These are phyloP conservation scores for Stegana nigrithorax DNA, from an alignment of 2,888 invertebrate species.

Conservation along the genomic window DNA sequence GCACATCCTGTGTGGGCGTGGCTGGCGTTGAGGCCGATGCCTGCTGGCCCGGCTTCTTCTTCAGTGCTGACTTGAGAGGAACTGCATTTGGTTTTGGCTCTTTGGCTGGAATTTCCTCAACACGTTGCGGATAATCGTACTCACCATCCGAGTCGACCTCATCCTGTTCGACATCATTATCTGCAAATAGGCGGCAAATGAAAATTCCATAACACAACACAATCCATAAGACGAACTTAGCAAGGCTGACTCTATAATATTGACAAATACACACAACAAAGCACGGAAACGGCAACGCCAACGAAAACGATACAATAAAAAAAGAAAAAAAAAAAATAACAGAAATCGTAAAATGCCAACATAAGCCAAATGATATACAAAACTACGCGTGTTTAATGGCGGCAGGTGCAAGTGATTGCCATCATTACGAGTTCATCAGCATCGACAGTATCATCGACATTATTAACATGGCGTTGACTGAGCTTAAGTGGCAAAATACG, in stretches of 20 bases:
- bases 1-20: conserved; percentile 78
- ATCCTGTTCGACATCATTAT: conserved; percentile 73
- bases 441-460: no score
- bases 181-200: conserved; percentile 37
- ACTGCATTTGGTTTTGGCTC: conserved; percentile 92
- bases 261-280: neutral
- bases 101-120: conserved; percentile 93
- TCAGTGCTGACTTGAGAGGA: conserved; percentile 91
- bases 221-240: neutral
- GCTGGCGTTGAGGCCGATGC: conserved; percentile 70
- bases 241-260: neutral
- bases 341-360: neutral
- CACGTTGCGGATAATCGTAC: conserved; percentile 78
- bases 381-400: no score
- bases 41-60: conserved; percentile 75
- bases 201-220: no score
- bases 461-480: no score
- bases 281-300: neutral
- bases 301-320: neutral
- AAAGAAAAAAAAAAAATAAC: conserved; percentile 30
- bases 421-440: no score
- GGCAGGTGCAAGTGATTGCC: no score
- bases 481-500: neutral
- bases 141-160: conserved; percentile 77
- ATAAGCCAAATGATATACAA: no score